Evolutionary conservation across 2,113 vertebrate species (phyloP), one percentile per base, ranked within the genome.

Genomic region (Erythrolamprus reginae): DNA sequence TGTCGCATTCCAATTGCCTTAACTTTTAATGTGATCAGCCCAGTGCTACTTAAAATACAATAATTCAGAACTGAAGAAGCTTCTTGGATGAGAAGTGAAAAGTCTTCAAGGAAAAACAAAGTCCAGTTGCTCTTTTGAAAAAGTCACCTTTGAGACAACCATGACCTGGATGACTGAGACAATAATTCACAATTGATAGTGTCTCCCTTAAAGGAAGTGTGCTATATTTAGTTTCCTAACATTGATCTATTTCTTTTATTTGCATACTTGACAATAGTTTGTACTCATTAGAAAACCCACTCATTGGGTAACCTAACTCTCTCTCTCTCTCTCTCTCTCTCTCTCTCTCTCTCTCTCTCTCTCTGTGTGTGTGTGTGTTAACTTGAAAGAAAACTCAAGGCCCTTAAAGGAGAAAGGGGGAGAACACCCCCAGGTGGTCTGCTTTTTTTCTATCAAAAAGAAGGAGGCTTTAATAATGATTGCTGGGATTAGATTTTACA

Each of bases 221-320:
- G 89, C 88, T 94, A 95, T 94, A 94, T 94, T 96, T 96, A 95
- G 93, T 87, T 95, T 90, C 94, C 95, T 95, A 95, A 95, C 95
- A 95, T 95, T 93, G 92, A 84, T 92, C 92, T 95, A 92, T 95
- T 95, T 94, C 61, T 77, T 93, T 95, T 96, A 96, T 93, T 91
- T 93, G 48, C n/a, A 83, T 90, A 91, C 90, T 93, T 0, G 26
- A 95, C 94, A 95, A 92, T 92, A 95, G 93, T 95, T 95, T 95
- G 84, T 92, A 95, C 94, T 96, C 94, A 94, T 95, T 93, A 94
- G 48, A 45, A 92, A 84, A 84, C 6, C 90, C 93, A 92, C 95
- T 96, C 96, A 90, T 95, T 95, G 96, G 94, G 95, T 94, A 96
- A 95, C 92, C 70, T 96, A 96, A 96, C n/a, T 95, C 95, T 93